A percentile compares a stretch with the other conserved stretches of the same genome.
Evolutionary conservation across 2,797 vertebrate species (phyloP).

Genomic region (Urosaurus nigricauda): DNA sequence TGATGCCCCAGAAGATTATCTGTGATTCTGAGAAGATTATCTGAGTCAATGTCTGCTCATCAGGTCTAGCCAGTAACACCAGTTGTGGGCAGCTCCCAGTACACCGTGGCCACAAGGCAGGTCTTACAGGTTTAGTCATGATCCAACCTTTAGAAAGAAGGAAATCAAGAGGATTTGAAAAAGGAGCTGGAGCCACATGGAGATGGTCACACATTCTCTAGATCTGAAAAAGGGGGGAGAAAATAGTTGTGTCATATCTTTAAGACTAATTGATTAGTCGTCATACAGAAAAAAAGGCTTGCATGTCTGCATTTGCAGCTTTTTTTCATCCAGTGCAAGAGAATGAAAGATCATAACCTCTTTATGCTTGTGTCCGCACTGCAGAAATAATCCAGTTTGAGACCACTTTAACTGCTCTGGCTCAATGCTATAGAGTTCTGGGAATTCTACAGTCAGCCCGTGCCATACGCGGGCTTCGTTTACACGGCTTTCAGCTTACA

Average conservation of each 20-base stretch:
- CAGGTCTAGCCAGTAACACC: not conserved
- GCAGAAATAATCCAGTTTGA: too few species aligned
- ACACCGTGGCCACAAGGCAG: not conserved
- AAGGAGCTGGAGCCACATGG: not conserved
- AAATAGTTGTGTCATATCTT: too few species aligned
- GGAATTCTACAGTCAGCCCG: too few species aligned
- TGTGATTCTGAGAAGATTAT: not conserved
- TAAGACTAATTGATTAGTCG: too few species aligned
- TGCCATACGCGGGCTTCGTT: too few species aligned
- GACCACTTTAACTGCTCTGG: too few species aligned
- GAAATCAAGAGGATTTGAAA: not conserved
- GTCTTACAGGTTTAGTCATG: not conserved
- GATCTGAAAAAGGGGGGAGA: too few species aligned
- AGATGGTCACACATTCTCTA: not conserved
- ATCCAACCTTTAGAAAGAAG: not conserved
- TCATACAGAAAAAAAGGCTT: too few species aligned
- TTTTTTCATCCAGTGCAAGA: not conserved
- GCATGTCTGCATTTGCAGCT: not conserved
- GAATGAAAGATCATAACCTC: not conserved
- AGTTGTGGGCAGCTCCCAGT: not conserved
- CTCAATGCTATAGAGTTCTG: too few species aligned
- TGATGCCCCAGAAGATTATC: not conserved
- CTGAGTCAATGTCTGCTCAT: not conserved
- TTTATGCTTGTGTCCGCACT: too few species aligned
- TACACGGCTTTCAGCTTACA: too few species aligned